Evolutionary conservation across 2,888 invertebrate genomes (phyloP).

Genomic region (Apeira syringaria): DNA sequence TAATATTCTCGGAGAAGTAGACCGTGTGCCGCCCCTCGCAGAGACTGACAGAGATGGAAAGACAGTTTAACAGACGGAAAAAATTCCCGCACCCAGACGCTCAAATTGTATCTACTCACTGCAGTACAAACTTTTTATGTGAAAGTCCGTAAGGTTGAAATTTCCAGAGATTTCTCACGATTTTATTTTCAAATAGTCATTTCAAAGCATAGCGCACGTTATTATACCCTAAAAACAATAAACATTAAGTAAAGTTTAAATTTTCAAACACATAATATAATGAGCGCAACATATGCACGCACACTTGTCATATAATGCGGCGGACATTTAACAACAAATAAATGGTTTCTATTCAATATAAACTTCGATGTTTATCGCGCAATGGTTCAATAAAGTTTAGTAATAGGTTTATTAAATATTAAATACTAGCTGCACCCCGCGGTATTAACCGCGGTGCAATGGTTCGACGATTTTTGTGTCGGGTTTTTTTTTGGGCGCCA

Average conservation of each 20-base stretch:
- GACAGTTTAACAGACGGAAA: constrained; percentile 21
- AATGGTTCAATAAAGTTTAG: constrained; percentile 12
- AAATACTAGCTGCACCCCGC: too few species aligned
- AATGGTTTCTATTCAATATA: constrained; percentile 2
- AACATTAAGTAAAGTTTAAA: too few species aligned
- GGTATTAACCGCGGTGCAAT: too few species aligned
- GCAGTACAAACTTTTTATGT: constrained; percentile 11
- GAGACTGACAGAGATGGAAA: constrained; percentile 22
- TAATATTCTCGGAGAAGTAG: neutral
- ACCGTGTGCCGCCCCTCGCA: constrained; percentile 4
- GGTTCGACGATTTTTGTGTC: too few species aligned
- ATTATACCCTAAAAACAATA: too few species aligned
- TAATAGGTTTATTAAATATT: constrained; percentile 20
- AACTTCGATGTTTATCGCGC: constrained; percentile 13
- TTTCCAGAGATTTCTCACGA: neutral
- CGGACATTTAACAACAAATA: constrained; percentile 5
- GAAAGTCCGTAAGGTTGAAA: neutral
- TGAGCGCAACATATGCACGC: neutral
- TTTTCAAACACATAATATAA: too few species aligned
- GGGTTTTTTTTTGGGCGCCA: too few species aligned
- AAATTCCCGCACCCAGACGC: constrained; percentile 23
- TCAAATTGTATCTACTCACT: constrained; percentile 9
- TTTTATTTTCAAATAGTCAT: neutral
- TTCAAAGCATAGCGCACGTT: neutral
- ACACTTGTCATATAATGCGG: neutral